Base-by-base conservation (phyloP, 2,888 invertebrate species). In the Pantelozetes paolii region DNA sequence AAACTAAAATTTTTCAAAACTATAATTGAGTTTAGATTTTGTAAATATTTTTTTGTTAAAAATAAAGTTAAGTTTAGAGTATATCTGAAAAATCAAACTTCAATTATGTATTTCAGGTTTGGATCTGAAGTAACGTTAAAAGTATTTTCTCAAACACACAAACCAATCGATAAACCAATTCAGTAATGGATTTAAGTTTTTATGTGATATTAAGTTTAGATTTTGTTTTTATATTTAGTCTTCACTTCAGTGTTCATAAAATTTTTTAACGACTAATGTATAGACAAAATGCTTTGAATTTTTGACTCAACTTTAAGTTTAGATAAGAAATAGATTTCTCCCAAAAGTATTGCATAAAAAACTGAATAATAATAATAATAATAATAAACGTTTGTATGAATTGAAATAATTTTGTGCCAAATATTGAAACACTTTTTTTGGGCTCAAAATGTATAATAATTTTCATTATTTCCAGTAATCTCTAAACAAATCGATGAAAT, bases 81-180 rank as follows among this genome's bases (percentile, higher is more conserved):
- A 11, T 36, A 36, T 36, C 36, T 36, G 6, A 36, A 48, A 48
- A 48, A 11, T 6, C 6, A 54, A 26, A 54, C 54, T 54, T 54
- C 54, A 54, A 48, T 48, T 48, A n/a, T 54, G 54, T 54, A 54
- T 54, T 54, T 54, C 23, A 54, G 20, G 54, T 54, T 20, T 54
- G 11, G n/a, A 6, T 54, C 20, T 20, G 13, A 20, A 54, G 26
- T n/a, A 5, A 15, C 3, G 18, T 48, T 5, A 48, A 54, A 54
- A 54, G 3, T 20, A 23, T n/a, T 54, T 54, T 54, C 5, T 15
- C 20, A 8, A 3, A 20, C 20, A 59, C 30, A 30, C 57, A 30
- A 28, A 59, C 13, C 30, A 15, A 59, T 59, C 59, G 59, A 59
- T 59, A 59, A 30, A 59, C 30, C 59, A 59, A 59, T 59, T 30